These are phyloP conservation scores for Erebia palarica DNA, from an alignment of 2,888 invertebrate genomes.

Conservation along the genomic window DNA sequence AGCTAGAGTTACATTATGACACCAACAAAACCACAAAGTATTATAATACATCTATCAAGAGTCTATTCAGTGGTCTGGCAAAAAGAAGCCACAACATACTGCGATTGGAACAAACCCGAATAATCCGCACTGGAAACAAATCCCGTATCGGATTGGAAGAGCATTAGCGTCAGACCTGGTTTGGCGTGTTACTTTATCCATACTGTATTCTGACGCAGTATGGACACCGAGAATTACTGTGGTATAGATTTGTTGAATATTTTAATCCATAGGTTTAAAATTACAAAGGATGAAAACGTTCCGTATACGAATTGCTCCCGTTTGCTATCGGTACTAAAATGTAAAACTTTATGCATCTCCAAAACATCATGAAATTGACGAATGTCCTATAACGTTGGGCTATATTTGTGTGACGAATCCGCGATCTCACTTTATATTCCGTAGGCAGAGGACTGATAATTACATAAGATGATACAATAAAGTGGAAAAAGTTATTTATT, in stretches of 20 bases:
- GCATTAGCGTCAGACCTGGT: constrained; percentile 4
- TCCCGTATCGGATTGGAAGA: not conserved
- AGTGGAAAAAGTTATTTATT: not conserved
- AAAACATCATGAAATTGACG: not conserved
- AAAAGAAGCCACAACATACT: not conserved
- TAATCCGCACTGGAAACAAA: constrained; percentile 9
- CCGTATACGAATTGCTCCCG: not conserved
- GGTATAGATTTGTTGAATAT: not conserved
- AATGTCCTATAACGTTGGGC: not conserved
- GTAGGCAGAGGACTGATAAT: not conserved
- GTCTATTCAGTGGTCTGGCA: not conserved
- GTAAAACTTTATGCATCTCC: not conserved
- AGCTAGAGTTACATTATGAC: no score
- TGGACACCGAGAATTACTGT: no score
- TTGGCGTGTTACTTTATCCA: no score
- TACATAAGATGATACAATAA: not conserved
- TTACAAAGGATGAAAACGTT: not conserved
- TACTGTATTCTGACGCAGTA: not conserved
- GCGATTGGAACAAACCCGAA: not conserved
- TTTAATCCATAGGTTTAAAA: not conserved
- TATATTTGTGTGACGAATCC: not conserved
- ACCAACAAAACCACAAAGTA: no score
- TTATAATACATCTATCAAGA: not conserved
- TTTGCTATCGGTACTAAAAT: not conserved
- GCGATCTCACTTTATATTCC: not conserved